Evolutionary conservation across 2,888 invertebrate genomes (phyloP).

Genomic region (Lasioglossum zephyrum): DNA sequence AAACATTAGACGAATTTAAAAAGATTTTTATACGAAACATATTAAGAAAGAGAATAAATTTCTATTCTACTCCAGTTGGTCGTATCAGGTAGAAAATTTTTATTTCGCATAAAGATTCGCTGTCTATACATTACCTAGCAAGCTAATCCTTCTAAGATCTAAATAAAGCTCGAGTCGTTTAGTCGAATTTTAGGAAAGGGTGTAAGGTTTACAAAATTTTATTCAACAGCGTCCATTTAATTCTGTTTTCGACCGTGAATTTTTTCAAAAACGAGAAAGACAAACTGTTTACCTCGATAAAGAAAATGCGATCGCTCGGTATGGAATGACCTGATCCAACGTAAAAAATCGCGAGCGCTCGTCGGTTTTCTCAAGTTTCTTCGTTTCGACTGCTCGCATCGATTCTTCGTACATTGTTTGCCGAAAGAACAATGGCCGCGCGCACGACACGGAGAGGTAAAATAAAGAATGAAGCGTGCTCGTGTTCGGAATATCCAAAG

Average conservation of each 20-base stretch:
- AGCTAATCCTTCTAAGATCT: too few relatives aligned
- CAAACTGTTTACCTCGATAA: background rate
- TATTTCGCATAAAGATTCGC: too few relatives aligned
- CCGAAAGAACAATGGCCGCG: constrained; percentile 44
- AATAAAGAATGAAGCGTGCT: constrained; percentile 21
- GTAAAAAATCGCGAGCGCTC: background rate
- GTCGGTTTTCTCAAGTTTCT: background rate
- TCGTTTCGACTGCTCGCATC: background rate
- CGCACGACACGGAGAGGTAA: background rate
- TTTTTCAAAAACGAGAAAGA: background rate
- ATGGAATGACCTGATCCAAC: background rate
- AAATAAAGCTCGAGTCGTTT: too few relatives aligned
- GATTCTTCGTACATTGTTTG: constrained; percentile 22
- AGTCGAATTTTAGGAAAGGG: too few relatives aligned
- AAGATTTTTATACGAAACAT: too few relatives aligned
- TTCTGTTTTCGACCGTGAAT: background rate
- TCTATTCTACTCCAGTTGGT: too few relatives aligned
- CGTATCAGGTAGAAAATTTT: too few relatives aligned
- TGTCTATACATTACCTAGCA: too few relatives aligned
- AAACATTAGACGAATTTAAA: too few relatives aligned
- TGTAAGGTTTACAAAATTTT: too few relatives aligned
- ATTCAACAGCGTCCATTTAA: background rate
- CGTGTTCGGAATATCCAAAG: constrained; percentile 39
- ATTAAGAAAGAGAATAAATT: too few relatives aligned
- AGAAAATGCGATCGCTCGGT: background rate